Base-by-base conservation (phyloP, 2,797 vertebrate species). In the Columba guinea region DNA sequence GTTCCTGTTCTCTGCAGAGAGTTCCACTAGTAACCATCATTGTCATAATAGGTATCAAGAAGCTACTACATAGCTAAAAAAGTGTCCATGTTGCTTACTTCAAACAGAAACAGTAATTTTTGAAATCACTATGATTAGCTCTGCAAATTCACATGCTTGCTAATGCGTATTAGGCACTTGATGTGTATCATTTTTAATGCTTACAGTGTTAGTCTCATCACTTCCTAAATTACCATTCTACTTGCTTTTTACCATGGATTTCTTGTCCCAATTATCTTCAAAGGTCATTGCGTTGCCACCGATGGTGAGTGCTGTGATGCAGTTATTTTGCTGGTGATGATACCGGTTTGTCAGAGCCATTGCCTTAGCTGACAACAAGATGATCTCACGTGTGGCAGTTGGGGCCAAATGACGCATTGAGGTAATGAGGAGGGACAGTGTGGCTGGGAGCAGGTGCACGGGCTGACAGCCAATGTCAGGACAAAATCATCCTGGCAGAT, bases 191-290 rank as follows among this genome's bases (percentile, higher is more conserved):
- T 67, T 91, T 46, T 82, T 71, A 70, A 67, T 59, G 27, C 10
- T 24, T 35, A 4, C 13, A 0, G 0, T 39, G 34, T 88, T 56
- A 48, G 21, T 73, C 28, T 84, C 16, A 10, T 70, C 1, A 1
- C 59, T 70, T 87, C 52, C 35, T 26, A 35, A 67, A 23, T 80
- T 53, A 80, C 24, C 7, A 7, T 73, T 84, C 41, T 41, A 7
- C 30, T 60, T 85, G n/a, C 23, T 85, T 89, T 90, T 75, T 78
- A n/a, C 62, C 19, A 16, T 3, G 0, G 24, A 44, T 41, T 79
- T 85, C 35, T 60, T 60, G 14, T 9, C 37, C 52, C 16, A 32
- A 0, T 56, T 75, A 15, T 58, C 22, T 62, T 73, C 51, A 55
- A 62, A 93, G 58, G 17, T 58, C 41, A 73, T 59, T 1, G 0